A percentile compares a stretch with the other conserved stretches of the same genome.
Evolutionary conservation across 2,113 vertebrate species (phyloP).

Genomic region (Phrynocephalus versicolor): DNA sequence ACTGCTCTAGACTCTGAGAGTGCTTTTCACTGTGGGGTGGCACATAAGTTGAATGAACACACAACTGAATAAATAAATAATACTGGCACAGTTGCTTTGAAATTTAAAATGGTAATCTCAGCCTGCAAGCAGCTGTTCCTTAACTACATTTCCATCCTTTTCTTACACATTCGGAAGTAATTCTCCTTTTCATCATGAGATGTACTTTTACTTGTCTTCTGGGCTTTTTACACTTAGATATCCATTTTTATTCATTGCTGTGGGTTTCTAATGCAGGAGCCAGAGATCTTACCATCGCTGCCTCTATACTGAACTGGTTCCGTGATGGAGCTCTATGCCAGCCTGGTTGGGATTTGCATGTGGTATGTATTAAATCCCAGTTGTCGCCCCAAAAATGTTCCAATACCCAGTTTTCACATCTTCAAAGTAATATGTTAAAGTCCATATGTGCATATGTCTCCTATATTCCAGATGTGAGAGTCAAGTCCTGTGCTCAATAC

Average conservation of each 20-base stretch:
- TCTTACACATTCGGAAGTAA: constrained; percentile 41
- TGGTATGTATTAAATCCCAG: constrained; percentile 6
- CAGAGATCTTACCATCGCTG: not conserved
- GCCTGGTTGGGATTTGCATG: constrained; percentile 1
- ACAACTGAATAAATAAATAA: not conserved
- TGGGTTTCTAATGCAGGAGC: rapidly evolving
- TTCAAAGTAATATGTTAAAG: constrained; percentile 36
- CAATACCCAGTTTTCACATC: constrained; percentile 64
- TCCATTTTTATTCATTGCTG: not conserved
- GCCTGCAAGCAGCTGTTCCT: not conserved
- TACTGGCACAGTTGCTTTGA: not conserved
- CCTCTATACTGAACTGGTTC: not conserved
- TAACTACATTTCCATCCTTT: constrained; percentile 56
- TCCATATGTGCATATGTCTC: constrained; percentile 29
- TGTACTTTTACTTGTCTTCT: rapidly evolving
- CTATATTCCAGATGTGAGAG: constrained; percentile 39
- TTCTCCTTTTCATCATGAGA: not conserved
- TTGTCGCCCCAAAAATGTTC: constrained; percentile 44
- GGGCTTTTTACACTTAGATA: rapidly evolving
- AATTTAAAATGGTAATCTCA: constrained; percentile 4
- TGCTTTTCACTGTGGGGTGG: too few species aligned
- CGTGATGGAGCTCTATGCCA: not conserved
- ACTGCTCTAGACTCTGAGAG: too few species aligned
- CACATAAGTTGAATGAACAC: too few species aligned
- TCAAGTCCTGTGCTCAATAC: constrained; percentile 1